phyloP scores from a whole-genome alignment of 1,140 invertebrate genomes.

The Lithobius niger region DNA sequence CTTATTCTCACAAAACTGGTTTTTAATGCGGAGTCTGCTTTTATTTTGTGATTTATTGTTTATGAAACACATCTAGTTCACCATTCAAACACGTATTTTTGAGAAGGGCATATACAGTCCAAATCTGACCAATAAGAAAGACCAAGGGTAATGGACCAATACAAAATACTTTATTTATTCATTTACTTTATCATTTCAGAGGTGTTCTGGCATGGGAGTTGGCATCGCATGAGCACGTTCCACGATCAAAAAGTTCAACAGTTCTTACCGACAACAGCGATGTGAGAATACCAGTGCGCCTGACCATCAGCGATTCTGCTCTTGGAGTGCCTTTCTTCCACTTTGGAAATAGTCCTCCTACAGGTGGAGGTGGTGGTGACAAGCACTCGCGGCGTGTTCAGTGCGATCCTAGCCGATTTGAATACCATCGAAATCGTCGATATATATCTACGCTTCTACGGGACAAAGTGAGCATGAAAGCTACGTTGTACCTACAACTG shows the following conservation, averaged over 20 bases:
- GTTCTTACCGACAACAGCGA: not conserved
- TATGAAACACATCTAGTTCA: too few relatives aligned
- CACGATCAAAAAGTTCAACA: not conserved
- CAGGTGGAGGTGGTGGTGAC: not conserved
- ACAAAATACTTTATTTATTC: not conserved
- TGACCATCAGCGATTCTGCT: not conserved
- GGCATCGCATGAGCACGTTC: not conserved
- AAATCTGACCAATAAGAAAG: too few relatives aligned
- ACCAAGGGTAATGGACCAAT: not conserved
- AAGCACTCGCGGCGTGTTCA: not conserved
- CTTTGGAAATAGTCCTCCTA: not conserved
- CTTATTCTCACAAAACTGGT: too few relatives aligned
- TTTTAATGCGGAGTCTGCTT: too few relatives aligned
- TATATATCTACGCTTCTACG: not conserved
- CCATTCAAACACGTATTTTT: too few relatives aligned
- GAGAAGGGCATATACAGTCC: too few relatives aligned
- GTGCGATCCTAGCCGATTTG: not conserved
- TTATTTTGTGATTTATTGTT: too few relatives aligned
- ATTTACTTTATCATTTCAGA: not conserved
- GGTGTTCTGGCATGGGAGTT: not conserved
- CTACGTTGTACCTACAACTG: not conserved
- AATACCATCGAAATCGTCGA: not conserved
- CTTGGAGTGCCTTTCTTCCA: not conserved
- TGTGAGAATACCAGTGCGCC: not conserved
- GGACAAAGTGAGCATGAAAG: not conserved